Evolutionary conservation across 2,888 invertebrate species (phyloP).

Genomic region (Arctia plantaginis): DNA sequence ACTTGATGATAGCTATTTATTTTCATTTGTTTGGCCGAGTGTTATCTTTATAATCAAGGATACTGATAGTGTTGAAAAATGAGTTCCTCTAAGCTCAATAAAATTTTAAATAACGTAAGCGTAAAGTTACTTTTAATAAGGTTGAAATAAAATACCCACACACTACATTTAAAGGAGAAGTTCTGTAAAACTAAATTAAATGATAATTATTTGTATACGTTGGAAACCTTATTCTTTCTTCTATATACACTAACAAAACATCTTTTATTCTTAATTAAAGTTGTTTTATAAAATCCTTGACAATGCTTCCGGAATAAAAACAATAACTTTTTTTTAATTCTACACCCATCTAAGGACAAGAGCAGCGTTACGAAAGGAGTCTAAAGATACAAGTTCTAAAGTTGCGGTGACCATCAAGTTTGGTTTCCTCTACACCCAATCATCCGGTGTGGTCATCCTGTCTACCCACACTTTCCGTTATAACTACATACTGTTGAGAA

Average conservation of each 20-base stretch:
- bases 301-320: neutral
- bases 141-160: neutral
- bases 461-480: slow-evolving; percentile 40
- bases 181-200: too few relatives aligned
- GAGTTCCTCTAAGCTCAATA: neutral
- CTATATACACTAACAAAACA: neutral
- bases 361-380: neutral
- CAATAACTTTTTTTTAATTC: neutral
- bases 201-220: neutral
- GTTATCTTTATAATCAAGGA: neutral
- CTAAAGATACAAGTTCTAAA: slow-evolving; percentile 5
- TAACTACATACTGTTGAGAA: slow-evolving; percentile 42
- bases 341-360: slow-evolving; percentile 3
- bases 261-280: too few relatives aligned
- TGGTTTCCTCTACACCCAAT: slow-evolving; percentile 31
- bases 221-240: neutral
- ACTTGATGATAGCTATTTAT: neutral
- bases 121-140: neutral
- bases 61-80: neutral
- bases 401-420: slow-evolving; percentile 31
- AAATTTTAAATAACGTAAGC: neutral
- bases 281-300: neutral
- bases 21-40: neutral
- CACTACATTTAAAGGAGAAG: neutral
- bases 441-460: slow-evolving; percentile 49